Conservation (phyloP, 2,888 invertebrate species). For the Alloscopus bannaensis region DNA sequence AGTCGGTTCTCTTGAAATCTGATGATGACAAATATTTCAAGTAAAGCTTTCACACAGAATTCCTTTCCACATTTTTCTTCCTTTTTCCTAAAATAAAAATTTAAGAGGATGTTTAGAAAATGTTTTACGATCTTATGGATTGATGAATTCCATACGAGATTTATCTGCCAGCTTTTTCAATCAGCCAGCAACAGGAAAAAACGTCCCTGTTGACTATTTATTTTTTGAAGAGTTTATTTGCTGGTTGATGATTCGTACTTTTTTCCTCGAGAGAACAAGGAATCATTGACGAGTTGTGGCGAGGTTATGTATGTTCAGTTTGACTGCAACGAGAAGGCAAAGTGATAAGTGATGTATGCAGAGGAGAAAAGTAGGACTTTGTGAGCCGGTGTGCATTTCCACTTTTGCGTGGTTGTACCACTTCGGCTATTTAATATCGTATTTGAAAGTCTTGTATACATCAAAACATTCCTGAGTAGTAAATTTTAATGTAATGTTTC, state of each 20-base stretch:
- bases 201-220: conserved; percentile 1
- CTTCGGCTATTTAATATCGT: too few species aligned
- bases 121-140: conserved; percentile 40
- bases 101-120: conserved; percentile 28
- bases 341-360: too few species aligned
- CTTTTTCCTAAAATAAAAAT: not conserved
- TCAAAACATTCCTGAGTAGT: too few species aligned
- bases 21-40: conserved; percentile 35
- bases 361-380: too few species aligned
- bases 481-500: too few species aligned
- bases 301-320: too few species aligned
- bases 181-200: not conserved
- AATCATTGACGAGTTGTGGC: conserved; percentile 39
- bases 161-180: conserved; percentile 34
- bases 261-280: conserved; percentile 10
- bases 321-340: conserved; percentile 41
- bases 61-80: conserved; percentile 13
- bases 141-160: conserved; percentile 56
- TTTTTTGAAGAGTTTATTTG: not conserved
- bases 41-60: conserved; percentile 4
- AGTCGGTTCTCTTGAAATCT: conserved; percentile 48
- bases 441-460: too few species aligned
- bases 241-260: too few species aligned
- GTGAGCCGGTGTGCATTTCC: too few species aligned
- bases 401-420: too few species aligned